These are phyloP conservation scores for Panopea generosa DNA, from an alignment of 2,888 invertebrate species.

Conservation along the genomic window DNA sequence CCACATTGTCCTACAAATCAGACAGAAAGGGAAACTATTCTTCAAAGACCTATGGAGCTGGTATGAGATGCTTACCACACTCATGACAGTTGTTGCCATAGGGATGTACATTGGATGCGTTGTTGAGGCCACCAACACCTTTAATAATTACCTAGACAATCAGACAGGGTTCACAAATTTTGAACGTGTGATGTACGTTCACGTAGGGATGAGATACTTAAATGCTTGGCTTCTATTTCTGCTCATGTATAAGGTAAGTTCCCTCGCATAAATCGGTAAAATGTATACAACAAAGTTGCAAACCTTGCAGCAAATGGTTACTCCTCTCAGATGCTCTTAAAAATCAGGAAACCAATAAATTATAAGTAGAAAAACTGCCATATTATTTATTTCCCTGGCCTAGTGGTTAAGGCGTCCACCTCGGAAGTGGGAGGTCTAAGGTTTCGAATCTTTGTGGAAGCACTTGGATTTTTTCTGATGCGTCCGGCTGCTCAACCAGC, in stretches of 20 bases:
- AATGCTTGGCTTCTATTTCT: constrained; percentile 85
- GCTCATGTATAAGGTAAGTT: constrained; percentile 85
- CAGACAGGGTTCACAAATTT: constrained; percentile 73
- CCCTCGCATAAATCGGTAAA: neutral
- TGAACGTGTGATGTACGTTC: constrained; percentile 78
- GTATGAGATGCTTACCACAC: constrained; percentile 80
- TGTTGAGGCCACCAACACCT: constrained; percentile 79
- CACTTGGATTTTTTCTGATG: too few relatives aligned
- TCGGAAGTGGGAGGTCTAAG: too few relatives aligned
- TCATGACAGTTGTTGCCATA: constrained; percentile 76
- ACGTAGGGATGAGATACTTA: constrained; percentile 84
- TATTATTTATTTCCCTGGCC: too few relatives aligned
- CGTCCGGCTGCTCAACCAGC: too few relatives aligned
- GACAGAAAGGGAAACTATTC: constrained; percentile 70
- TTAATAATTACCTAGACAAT: constrained; percentile 81
- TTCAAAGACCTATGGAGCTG: constrained; percentile 83
- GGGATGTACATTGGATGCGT: constrained; percentile 83
- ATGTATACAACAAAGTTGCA: too few relatives aligned
- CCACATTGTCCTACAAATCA: constrained; percentile 72
- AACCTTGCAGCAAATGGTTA: too few relatives aligned
- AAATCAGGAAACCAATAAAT: too few relatives aligned
- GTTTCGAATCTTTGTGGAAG: too few relatives aligned
- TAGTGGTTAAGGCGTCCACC: too few relatives aligned
- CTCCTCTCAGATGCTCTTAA: too few relatives aligned
- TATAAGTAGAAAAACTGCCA: too few relatives aligned